phyloP scores from a whole-genome alignment of 2,888 invertebrate genomes.

The Dinocampus coccinellae region DNA sequence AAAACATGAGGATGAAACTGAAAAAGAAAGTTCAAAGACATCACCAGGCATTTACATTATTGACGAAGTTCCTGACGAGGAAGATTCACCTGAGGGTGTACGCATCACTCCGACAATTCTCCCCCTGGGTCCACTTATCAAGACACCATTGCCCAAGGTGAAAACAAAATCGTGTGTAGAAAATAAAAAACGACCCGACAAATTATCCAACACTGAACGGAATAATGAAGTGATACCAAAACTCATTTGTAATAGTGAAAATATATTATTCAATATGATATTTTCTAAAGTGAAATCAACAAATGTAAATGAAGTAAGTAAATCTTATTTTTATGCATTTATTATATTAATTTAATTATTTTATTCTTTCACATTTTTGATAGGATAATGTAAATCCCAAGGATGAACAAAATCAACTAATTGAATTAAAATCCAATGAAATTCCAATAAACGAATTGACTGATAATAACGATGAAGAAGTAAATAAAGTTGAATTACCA shows the following conservation, averaged over 20 bases:
- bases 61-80: slow-evolving; percentile 46
- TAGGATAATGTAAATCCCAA: neutral
- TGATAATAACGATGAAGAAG: neutral
- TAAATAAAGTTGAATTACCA: slow-evolving; percentile 22
- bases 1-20: slow-evolving; percentile 12
- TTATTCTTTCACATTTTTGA: neutral
- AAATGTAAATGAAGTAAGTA: neutral
- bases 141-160: slow-evolving; percentile 51
- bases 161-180: slow-evolving; percentile 48
- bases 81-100: slow-evolving; percentile 45
- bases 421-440: slow-evolving; percentile 5
- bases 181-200: slow-evolving; percentile 49
- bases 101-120: slow-evolving; percentile 54
- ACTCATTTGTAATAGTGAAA: slow-evolving; percentile 55
- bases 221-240: slow-evolving; percentile 48
- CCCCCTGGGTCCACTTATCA: slow-evolving; percentile 62
- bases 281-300: slow-evolving; percentile 49
- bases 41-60: slow-evolving; percentile 18
- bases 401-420: slow-evolving; percentile 9
- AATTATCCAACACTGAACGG: slow-evolving; percentile 43
- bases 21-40: neutral
- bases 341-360: neutral
- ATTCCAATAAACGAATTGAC: neutral
- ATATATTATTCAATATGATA: slow-evolving; percentile 58
- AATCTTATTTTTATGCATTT: neutral